Base-by-base conservation (phyloP, 2,113 vertebrate genomes). In the Toxotes chatareus region DNA sequence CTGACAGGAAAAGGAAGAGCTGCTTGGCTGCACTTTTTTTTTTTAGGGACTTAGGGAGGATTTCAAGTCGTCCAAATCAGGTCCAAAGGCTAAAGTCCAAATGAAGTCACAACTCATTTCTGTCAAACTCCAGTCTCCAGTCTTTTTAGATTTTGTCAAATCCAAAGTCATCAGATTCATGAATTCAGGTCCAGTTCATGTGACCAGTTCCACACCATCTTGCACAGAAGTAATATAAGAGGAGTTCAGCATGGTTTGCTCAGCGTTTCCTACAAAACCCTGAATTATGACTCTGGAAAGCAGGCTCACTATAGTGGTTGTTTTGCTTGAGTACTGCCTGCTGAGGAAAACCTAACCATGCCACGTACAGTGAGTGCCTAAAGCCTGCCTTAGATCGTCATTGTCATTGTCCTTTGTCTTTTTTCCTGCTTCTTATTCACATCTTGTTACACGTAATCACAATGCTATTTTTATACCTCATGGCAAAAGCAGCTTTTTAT, bases 381-480 rank as follows among this genome's bases (percentile, higher is more conserved):
- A 74, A 67, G 36, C 55, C 73, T 49, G 23, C 49, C 38, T 62
- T 31, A 2, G 40, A 64, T 7, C 21, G 7, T 56, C 70, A 17
- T 42, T 17, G 46, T 51, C 12, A 34, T 79, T 27, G 27, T 27
- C 27, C 38, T 44, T 47, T 60, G 17, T 59, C 19, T 42, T 69
- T 42, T 71, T 34, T 40, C 32, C 53, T 64, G 7, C 51, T 80
- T 60, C 71, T 85, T 47, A 84, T 79, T 91, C 82, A 79, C 79
- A 74, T 88, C 72, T 69, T 62, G 69, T 64, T 75, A 57, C 19
- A 79, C 44, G 67, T 23, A 76, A 77, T 82, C 31, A 21, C 69
- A 21, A 19, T 31, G 74, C 87, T 92, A 89, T 89, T 93, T 93
- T 90, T 84, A 76, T 21, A 88, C 34, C 44, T 82, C 9, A 1